A percentile compares a stretch with the other conserved stretches of the same genome.
Evolutionary conservation across 2,888 invertebrate species (phyloP).

Genomic region (Muscina levida): DNA sequence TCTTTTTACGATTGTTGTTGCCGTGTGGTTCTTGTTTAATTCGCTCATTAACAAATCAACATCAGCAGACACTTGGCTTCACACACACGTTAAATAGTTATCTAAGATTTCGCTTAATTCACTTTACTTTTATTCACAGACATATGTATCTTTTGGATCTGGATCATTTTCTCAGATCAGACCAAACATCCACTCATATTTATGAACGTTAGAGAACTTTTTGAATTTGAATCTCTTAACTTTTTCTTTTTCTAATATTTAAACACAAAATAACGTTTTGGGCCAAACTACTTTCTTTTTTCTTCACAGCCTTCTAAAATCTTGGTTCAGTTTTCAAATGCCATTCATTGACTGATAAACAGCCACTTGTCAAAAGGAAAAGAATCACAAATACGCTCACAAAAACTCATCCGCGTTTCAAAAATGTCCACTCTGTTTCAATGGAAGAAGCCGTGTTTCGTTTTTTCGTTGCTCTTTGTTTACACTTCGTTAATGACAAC

Average conservation of each 20-base stretch:
- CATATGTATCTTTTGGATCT: too few species aligned
- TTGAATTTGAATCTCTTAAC: not conserved
- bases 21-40: too few species aligned
- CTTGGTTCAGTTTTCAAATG: not conserved
- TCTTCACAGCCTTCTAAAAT: constrained; percentile 13
- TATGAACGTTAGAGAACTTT: not conserved
- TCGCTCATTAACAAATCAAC: too few species aligned
- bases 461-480: constrained; percentile 28
- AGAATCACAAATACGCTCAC: constrained; percentile 4
- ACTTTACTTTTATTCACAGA: too few species aligned
- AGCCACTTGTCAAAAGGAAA: constrained; percentile 53
- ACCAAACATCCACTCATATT: too few species aligned
- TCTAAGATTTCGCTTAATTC: too few species aligned
- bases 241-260: not conserved
- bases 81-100: too few species aligned
- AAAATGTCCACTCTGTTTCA: constrained; percentile 46
- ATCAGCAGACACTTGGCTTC: too few species aligned
- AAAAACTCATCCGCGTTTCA: constrained; percentile 51
- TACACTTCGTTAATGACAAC: constrained; percentile 43
- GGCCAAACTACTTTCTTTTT: not conserved
- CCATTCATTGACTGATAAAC: constrained; percentile 21
- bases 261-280: constrained; percentile 14
- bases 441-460: constrained; percentile 51
- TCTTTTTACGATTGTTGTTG: too few species aligned
- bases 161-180: not conserved